Evolutionary conservation across 2,888 invertebrate species (phyloP).

Genomic region (Chironomus riparius): DNA sequence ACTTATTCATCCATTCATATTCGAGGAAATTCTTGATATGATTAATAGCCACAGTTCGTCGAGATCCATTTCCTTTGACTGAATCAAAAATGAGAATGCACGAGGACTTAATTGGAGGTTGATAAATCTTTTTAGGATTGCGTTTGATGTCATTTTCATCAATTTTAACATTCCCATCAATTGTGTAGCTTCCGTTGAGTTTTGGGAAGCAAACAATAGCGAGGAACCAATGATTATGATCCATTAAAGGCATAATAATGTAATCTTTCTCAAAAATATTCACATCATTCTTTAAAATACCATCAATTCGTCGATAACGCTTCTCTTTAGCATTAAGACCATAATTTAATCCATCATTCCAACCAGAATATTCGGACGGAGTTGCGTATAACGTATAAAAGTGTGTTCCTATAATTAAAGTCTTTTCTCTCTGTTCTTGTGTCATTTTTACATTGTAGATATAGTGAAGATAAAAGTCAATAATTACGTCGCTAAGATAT

Average conservation of each 20-base stretch:
- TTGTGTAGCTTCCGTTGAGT: slow-evolving; percentile 60
- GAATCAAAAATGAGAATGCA: slow-evolving; percentile 95
- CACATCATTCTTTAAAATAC: slow-evolving; percentile 57
- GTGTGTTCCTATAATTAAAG: slow-evolving; percentile 92
- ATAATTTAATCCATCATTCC: slow-evolving; percentile 50
- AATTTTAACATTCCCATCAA: slow-evolving; percentile 45
- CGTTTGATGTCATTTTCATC: slow-evolving; percentile 33
- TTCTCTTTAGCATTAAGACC: slow-evolving; percentile 67
- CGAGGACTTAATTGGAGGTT: slow-evolving; percentile 59
- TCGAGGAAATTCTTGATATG: slow-evolving; percentile 85
- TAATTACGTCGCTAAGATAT: slow-evolving; percentile 94
- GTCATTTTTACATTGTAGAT: slow-evolving; percentile 63
- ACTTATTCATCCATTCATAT: slow-evolving; percentile 71
- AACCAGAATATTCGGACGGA: slow-evolving; percentile 47
- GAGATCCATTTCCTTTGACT: slow-evolving; percentile 57
- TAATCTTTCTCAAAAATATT: slow-evolving; percentile 96
- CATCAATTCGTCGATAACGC: slow-evolving; percentile 68
- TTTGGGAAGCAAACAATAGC: slow-evolving; percentile 93
- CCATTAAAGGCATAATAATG: slow-evolving; percentile 93
- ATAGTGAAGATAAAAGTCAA: slow-evolving; percentile 92
- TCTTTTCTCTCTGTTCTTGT: slow-evolving; percentile 62
- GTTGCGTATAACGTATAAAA: slow-evolving; percentile 91
- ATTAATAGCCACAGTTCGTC: slow-evolving; percentile 73
- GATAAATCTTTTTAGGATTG: slow-evolving; percentile 33
- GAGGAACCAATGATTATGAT: slow-evolving; percentile 96